Conservation (phyloP, 2,113 vertebrate genomes). For the Rhynchopsitta pachyrhyncha region DNA sequence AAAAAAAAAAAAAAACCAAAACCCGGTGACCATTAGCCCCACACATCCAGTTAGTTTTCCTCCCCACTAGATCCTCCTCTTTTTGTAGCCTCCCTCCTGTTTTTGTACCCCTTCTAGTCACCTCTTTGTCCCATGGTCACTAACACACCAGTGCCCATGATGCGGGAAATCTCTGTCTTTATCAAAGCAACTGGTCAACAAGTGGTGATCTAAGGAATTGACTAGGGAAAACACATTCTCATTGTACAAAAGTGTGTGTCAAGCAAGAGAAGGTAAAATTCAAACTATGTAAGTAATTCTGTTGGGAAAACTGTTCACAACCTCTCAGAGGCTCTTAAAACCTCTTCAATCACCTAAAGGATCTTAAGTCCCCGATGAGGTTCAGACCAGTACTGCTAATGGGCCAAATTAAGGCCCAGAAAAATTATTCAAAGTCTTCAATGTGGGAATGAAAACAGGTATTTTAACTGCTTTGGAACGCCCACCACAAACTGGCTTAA, state of each 20-base stretch:
- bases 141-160: background rate
- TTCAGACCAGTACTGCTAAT: background rate
- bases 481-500: background rate
- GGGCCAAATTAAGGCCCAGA: background rate
- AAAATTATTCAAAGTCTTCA: background rate
- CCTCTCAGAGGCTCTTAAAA: background rate
- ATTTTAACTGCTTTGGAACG: background rate
- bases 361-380: background rate
- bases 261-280: background rate
- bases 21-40: background rate
- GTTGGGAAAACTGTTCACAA: background rate
- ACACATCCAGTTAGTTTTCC: background rate
- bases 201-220: background rate
- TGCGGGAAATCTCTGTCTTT: background rate
- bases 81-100: background rate
- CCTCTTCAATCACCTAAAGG: background rate
- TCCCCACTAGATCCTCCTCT: background rate
- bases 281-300: background rate
- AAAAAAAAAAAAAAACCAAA: accelerated
- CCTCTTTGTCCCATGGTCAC: background rate
- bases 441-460: background rate
- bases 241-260: background rate
- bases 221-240: background rate
- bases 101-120: background rate
- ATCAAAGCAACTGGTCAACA: background rate